These are phyloP conservation scores for Ormyrus nitidulus DNA, from an alignment of 2,888 invertebrate genomes.

Conservation along the genomic window DNA sequence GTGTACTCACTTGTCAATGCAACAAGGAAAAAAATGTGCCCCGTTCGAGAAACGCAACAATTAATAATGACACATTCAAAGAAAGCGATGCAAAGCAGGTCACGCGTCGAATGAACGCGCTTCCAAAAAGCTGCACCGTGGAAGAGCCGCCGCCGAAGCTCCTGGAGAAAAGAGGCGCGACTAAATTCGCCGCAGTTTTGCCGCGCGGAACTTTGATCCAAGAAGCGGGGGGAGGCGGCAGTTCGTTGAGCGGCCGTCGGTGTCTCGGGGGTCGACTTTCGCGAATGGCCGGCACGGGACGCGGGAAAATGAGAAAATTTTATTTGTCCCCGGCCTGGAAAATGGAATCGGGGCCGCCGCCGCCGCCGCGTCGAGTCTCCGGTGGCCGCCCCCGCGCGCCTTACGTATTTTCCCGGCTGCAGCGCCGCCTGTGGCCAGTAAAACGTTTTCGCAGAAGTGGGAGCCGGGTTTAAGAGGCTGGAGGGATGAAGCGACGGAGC, in stretches of 20 bases:
- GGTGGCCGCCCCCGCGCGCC: constrained; percentile 8
- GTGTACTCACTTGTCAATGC: too few species aligned
- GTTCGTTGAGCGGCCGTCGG: background rate
- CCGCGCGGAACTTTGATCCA: too few species aligned
- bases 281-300: constrained; percentile 57
- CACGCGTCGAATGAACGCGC: too few species aligned
- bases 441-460: constrained; percentile 57
- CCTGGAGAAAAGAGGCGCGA: too few species aligned
- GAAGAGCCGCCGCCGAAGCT: too few species aligned
- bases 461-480: constrained; percentile 52
- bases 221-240: too few species aligned
- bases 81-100: too few species aligned
- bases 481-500: constrained; percentile 31
- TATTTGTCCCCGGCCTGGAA: constrained; percentile 65
- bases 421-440: constrained; percentile 57
- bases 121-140: too few species aligned
- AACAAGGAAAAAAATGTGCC: too few species aligned
- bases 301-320: constrained; percentile 69
- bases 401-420: constrained; percentile 16
- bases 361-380: background rate
- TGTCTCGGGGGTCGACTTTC: constrained; percentile 58
- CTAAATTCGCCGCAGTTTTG: too few species aligned
- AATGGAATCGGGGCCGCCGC: constrained; percentile 36
- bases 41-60: too few species aligned
- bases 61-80: too few species aligned